A percentile compares a stretch with the other conserved stretches of the same genome.
These are phyloP conservation scores for Chymomyza amoena DNA, from an alignment of 2,888 invertebrate genomes.

Conservation along the genomic window DNA sequence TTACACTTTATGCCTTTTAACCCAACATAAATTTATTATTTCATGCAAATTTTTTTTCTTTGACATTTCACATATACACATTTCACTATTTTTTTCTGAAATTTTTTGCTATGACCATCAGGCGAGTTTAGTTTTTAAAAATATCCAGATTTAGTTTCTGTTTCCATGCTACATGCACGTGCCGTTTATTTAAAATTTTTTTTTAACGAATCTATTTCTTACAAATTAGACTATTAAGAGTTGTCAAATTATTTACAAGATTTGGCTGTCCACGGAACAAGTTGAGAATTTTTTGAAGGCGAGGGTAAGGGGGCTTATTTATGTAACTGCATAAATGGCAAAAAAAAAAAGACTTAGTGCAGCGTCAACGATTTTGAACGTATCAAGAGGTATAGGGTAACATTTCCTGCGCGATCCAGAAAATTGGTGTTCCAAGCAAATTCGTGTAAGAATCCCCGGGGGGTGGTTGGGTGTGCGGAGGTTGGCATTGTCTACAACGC, in stretches of 20 bases:
- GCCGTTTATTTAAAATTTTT: slow-evolving; percentile 40
- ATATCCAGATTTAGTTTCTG: slow-evolving; percentile 27
- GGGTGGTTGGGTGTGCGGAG: neutral
- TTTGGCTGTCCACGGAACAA: slow-evolving; percentile 18
- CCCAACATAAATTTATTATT: slow-evolving; percentile 38
- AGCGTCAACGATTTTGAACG: slow-evolving; percentile 47
- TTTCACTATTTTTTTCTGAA: slow-evolving; percentile 13
- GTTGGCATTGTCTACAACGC: neutral
- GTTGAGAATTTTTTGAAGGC: slow-evolving; percentile 1
- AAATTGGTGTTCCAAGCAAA: slow-evolving; percentile 57
- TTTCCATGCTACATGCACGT: slow-evolving; percentile 44
- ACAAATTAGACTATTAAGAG: slow-evolving; percentile 17
- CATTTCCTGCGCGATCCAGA: slow-evolving; percentile 53
- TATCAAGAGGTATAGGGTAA: slow-evolving; percentile 54
- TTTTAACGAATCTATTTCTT: slow-evolving; percentile 7
- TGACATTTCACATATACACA: slow-evolving; percentile 4
- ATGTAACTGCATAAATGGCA: neutral
- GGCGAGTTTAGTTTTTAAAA: slow-evolving; percentile 2
- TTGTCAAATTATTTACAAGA: neutral
- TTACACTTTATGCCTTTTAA: neutral
- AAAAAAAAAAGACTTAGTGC: slow-evolving; percentile 38
- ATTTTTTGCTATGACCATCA: slow-evolving; percentile 5
- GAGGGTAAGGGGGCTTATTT: no score
- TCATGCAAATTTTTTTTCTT: slow-evolving; percentile 46
- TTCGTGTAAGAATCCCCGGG: slow-evolving; percentile 27